Percentiles rank a stretch among this genome's conserved stretches.
Conservation (phyloP, 2,888 invertebrate genomes). For the Rhamphomyia laevipes region DNA sequence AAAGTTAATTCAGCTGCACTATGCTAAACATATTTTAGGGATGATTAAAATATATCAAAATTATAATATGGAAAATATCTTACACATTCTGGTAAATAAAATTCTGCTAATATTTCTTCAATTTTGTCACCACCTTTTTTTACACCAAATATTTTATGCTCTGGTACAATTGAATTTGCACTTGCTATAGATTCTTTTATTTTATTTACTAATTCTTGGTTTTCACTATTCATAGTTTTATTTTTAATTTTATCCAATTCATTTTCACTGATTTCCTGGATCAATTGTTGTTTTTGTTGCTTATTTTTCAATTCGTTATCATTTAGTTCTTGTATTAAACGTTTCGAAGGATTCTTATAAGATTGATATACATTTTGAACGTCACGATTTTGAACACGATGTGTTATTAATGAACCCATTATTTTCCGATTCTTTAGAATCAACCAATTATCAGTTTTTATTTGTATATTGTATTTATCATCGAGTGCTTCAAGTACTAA, state of each 20-base stretch:
- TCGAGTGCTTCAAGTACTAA: slow-evolving; percentile 68
- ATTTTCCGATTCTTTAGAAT: slow-evolving; percentile 62
- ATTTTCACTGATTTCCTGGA: slow-evolving; percentile 44
- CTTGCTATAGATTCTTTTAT: slow-evolving; percentile 23
- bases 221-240: slow-evolving; percentile 19
- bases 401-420: slow-evolving; percentile 60
- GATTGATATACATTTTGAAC: slow-evolving; percentile 39
- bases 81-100: slow-evolving; percentile 36
- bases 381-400: slow-evolving; percentile 61
- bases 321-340: slow-evolving; percentile 16
- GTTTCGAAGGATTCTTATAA: slow-evolving; percentile 21
- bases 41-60: too few relatives aligned
- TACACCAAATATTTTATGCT: slow-evolving; percentile 47
- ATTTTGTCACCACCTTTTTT: slow-evolving; percentile 33
- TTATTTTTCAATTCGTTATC: background rate
- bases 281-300: slow-evolving; percentile 30
- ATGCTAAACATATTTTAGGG: slow-evolving; percentile 36
- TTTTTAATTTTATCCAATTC: slow-evolving; percentile 19
- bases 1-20: slow-evolving; percentile 50
- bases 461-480: slow-evolving; percentile 62
- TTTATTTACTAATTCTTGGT: slow-evolving; percentile 12
- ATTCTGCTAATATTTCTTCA: slow-evolving; percentile 31
- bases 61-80: slow-evolving; percentile 2
- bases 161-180: slow-evolving; percentile 37
- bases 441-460: slow-evolving; percentile 53